Conservation (phyloP, 2,797 vertebrate genomes). For the Propithecus perrieri region DNA sequence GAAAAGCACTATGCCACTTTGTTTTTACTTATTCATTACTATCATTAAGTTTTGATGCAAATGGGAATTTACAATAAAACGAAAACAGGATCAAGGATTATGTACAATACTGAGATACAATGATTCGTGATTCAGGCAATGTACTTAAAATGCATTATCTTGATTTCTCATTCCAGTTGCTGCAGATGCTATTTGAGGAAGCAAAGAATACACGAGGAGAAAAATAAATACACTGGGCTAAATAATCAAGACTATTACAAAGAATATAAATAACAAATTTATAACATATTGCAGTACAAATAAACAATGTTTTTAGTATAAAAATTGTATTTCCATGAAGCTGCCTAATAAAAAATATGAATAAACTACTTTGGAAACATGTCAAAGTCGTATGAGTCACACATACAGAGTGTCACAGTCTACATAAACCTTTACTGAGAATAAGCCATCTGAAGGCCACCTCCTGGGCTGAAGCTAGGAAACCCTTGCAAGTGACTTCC, state of each 20-base stretch:
- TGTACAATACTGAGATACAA: conserved; percentile 24
- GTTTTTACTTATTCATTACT: conserved; percentile 45
- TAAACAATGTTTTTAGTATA: conserved; percentile 43
- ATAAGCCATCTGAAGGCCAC: conserved; percentile 12
- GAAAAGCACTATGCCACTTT: conserved; percentile 54
- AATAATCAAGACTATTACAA: conserved; percentile 58
- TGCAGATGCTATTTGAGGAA: conserved; percentile 17
- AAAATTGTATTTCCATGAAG: conserved; percentile 54
- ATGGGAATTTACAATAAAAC: conserved; percentile 50
- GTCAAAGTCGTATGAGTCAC: not conserved
- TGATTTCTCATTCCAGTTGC: conserved; percentile 21
- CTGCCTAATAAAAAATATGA: conserved; percentile 17
- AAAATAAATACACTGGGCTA: conserved; percentile 13
- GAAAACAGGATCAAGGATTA: conserved; percentile 5
- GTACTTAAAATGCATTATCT: not conserved
- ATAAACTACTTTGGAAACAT: conserved; percentile 48
- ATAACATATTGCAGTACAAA: conserved; percentile 75
- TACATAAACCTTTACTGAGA: conserved; percentile 21
- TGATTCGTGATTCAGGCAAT: conserved; percentile 34
- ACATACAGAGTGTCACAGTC: not conserved
- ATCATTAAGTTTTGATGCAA: conserved; percentile 39
- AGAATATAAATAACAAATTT: conserved; percentile 72
- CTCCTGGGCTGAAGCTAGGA: not conserved
- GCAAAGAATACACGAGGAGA: conserved; percentile 25
- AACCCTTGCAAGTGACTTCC: not conserved